Conservation (phyloP, 2,888 invertebrate genomes). For the Lochmaea crataegi region DNA sequence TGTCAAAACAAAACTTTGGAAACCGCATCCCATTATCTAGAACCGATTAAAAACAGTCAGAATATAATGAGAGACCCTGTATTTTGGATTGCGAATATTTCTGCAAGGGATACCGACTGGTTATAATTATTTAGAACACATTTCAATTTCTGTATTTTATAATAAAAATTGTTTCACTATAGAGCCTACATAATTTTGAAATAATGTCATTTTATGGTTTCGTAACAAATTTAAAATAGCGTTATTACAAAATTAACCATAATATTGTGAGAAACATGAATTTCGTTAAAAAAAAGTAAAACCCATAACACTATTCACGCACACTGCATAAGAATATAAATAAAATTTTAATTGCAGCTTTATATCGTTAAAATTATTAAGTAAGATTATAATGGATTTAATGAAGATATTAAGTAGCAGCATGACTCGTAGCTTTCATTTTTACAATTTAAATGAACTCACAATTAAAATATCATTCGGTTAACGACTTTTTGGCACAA, state of each 20-base stretch:
- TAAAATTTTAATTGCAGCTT: conserved; percentile 14
- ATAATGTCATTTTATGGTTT: too few species aligned
- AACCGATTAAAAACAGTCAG: too few species aligned
- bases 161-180: background rate
- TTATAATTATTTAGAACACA: too few species aligned
- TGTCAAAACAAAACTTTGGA: too few species aligned
- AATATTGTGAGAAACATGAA: background rate
- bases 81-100: too few species aligned
- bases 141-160: too few species aligned
- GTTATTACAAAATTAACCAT: background rate
- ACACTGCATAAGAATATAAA: background rate
- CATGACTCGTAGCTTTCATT: conserved; percentile 18
- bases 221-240: background rate
- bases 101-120: too few species aligned
- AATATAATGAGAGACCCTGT: too few species aligned
- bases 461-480: background rate
- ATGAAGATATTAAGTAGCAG: conserved; percentile 24
- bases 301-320: background rate
- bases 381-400: conserved; percentile 23
- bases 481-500: background rate
- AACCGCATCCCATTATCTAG: too few species aligned
- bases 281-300: background rate
- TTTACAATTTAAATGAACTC: conserved; percentile 13
- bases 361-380: conserved; percentile 19
- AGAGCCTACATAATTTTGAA: background rate